Percentiles rank a stretch among this genome's conserved stretches.
phyloP scores from a whole-genome alignment of 2,113 vertebrate genomes.

The Calidris pygmaea region DNA sequence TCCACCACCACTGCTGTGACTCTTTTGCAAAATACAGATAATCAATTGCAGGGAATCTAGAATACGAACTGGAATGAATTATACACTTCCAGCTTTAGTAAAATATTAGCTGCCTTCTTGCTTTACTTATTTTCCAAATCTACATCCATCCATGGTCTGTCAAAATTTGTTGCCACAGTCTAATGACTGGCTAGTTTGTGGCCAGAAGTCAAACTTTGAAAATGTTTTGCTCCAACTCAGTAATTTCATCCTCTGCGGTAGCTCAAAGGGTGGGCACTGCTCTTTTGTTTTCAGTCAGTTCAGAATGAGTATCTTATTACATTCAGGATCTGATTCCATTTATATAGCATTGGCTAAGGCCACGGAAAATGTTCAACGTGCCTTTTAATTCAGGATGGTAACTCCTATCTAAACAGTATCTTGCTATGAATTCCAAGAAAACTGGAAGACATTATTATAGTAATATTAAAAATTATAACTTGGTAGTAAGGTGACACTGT shows the following conservation, averaged over 20 bases:
- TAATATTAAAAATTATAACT: neutral
- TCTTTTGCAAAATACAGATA: neutral
- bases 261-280: neutral
- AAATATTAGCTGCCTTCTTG: neutral
- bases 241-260: neutral
- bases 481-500: slow-evolving; percentile 13
- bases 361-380: neutral
- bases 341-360: neutral
- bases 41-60: neutral
- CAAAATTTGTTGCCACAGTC: neutral
- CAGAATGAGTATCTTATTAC: neutral
- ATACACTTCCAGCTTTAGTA: neutral
- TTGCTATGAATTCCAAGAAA: neutral
- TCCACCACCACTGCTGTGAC: neutral
- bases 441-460: neutral
- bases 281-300: neutral
- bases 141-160: neutral
- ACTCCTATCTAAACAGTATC: neutral
- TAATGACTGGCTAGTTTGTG: neutral
- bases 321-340: neutral
- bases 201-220: neutral
- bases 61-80: neutral
- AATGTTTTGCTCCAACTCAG: neutral
- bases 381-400: neutral
- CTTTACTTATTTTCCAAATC: neutral